Evolutionary conservation across 1,140 invertebrate species (phyloP).

Genomic region (Delia radicum): DNA sequence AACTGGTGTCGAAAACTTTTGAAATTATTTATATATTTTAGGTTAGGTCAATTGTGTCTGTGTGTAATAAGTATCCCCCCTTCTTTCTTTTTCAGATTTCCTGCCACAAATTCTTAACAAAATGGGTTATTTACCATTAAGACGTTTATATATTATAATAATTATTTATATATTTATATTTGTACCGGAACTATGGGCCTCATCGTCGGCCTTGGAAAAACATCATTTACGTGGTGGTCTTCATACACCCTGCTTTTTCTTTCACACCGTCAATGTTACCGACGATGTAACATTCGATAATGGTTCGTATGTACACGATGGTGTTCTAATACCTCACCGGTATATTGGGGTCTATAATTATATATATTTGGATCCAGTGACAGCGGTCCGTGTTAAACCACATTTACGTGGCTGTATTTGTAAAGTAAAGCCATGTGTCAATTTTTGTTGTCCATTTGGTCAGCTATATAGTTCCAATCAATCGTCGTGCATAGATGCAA

Average conservation of each 20-base stretch:
- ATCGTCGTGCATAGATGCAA: conserved; percentile 33
- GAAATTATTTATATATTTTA: too few relatives aligned
- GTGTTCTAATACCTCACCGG: conserved; percentile 40
- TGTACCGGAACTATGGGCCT: conserved; percentile 11
- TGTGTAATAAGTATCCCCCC: too few relatives aligned
- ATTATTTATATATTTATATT: conserved; percentile 2
- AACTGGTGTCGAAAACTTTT: too few relatives aligned
- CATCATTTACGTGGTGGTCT: conserved; percentile 43
- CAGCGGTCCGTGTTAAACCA: conserved; percentile 36
- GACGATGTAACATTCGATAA: conserved; percentile 35
- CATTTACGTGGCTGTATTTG: conserved; percentile 47
- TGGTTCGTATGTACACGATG: conserved; percentile 45
- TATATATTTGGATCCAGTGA: conserved; percentile 39
- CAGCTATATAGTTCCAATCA: conserved; percentile 28
- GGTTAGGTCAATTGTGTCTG: too few relatives aligned
- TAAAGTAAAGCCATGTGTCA: conserved; percentile 48
- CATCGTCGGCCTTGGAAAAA: background rate
- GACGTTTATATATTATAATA: background rate
- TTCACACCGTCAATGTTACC: conserved; percentile 49
- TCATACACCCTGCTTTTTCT: conserved; percentile 45
- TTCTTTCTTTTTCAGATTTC: background rate
- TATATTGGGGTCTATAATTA: conserved; percentile 45
- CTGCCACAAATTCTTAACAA: background rate
- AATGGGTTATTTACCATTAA: background rate
- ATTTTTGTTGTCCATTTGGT: conserved; percentile 50